phyloP scores from a whole-genome alignment of 2,888 invertebrate genomes.

The Lepidonotus clava region DNA sequence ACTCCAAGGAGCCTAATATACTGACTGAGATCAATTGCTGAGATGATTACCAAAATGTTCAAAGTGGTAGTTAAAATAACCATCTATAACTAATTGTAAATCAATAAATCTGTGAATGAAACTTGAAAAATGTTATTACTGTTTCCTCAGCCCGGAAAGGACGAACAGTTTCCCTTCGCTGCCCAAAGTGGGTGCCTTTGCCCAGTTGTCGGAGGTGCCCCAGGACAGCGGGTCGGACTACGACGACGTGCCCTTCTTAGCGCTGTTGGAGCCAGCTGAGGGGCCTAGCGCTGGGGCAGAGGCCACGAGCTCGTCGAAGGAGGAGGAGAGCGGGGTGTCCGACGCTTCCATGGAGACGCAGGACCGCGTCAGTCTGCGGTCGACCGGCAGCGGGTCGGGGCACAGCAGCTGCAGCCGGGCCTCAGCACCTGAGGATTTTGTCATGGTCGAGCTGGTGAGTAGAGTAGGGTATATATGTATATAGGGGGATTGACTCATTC shows the following conservation, averaged over 20 bases:
- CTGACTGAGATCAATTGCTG: too few species aligned
- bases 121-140: too few species aligned
- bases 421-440: conserved; percentile 84
- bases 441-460: conserved; percentile 87
- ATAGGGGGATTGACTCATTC: too few species aligned
- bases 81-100: too few species aligned
- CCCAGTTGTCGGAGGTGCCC: conserved; percentile 59
- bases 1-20: too few species aligned
- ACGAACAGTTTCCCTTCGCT: conserved; percentile 66
- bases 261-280: conserved; percentile 69
- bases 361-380: conserved; percentile 50
- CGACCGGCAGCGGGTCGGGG: conserved; percentile 63
- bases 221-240: conserved; percentile 60
- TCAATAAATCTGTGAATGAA: too few species aligned
- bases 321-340: conserved; percentile 44
- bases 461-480: not conserved
- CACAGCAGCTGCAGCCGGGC: conserved; percentile 68
- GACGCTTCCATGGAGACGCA: conserved; percentile 35
- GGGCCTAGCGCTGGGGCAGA: not conserved
- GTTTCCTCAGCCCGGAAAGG: conserved; percentile 31
- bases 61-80: too few species aligned
- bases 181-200: conserved; percentile 77
- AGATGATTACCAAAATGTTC: too few species aligned
- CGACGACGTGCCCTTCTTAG: conserved; percentile 77
- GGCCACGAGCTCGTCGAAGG: not conserved